A percentile compares a stretch with the other conserved stretches of the same genome.
These are phyloP conservation scores for Elmis aenea DNA, from an alignment of 2,888 invertebrate species.

Conservation along the genomic window DNA sequence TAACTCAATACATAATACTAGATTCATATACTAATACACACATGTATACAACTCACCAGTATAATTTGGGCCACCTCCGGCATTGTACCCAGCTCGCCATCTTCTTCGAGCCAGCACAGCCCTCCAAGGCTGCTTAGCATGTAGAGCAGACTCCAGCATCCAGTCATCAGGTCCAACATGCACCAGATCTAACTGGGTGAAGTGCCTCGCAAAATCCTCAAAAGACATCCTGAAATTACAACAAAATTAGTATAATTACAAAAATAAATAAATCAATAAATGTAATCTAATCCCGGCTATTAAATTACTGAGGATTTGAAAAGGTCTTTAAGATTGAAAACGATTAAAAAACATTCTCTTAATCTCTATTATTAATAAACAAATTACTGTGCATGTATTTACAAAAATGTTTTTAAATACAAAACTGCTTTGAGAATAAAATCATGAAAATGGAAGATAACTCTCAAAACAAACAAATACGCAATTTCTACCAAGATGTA, in stretches of 20 bases:
- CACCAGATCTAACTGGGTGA: conserved; percentile 65
- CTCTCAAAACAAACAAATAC: no score
- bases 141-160: conserved; percentile 63
- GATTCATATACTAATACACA: not conserved
- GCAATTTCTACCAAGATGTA: no score
- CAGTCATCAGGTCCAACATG: conserved; percentile 75
- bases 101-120: conserved; percentile 63
- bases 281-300: no score
- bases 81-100: conserved; percentile 66
- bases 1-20: no score
- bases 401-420: not conserved
- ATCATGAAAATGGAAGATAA: no score
- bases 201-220: conserved; percentile 62
- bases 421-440: no score
- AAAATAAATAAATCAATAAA: conserved; percentile 10
- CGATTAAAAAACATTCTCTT: no score
- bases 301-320: no score
- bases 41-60: conserved; percentile 41
- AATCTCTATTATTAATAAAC: no score
- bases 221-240: conserved; percentile 66
- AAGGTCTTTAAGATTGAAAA: no score
- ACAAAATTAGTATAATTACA: no score
- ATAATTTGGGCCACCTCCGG: conserved; percentile 62
- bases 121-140: conserved; percentile 64
- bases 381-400: not conserved